Conservation (phyloP, 2,888 invertebrate species). For the Heliconius erato region DNA sequence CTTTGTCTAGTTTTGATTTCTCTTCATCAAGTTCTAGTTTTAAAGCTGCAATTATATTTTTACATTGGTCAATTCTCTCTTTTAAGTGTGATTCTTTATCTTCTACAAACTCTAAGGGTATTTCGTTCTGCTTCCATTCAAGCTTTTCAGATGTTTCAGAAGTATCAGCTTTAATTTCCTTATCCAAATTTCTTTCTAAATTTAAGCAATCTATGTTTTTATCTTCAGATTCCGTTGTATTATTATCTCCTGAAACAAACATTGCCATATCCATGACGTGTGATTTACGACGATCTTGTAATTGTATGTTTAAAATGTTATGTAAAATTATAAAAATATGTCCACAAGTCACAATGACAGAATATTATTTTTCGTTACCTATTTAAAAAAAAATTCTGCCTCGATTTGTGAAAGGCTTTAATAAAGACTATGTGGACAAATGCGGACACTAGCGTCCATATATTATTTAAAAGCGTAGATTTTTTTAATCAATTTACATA, state of each 20-base stretch:
- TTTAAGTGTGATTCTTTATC: constrained; percentile 73
- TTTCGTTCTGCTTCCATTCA: constrained; percentile 26
- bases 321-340: constrained; percentile 7
- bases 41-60: constrained; percentile 73
- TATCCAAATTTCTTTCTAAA: constrained; percentile 4
- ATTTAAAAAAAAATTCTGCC: neutral
- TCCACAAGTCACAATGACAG: constrained; percentile 21
- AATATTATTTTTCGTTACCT: neutral
- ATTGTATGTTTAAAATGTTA: neutral
- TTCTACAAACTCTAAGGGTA: constrained; percentile 54
- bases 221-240: constrained; percentile 39
- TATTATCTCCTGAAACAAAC: constrained; percentile 68
- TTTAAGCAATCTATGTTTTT: constrained; percentile 9
- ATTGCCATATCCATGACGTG: constrained; percentile 61
- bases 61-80: constrained; percentile 75
- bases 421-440: neutral
- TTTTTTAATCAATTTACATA: too few species aligned
- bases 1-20: constrained; percentile 70
- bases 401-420: neutral
- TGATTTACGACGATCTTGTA: neutral
- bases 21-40: constrained; percentile 75
- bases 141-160: constrained; percentile 11
- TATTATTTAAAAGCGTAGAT: too few species aligned
- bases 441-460: too few species aligned
- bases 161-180: constrained; percentile 3